Evolutionary conservation across 1,140 invertebrate genomes (phyloP), one percentile per base, ranked within the genome.

Genomic region (Pachyrhynchus sulphureomaculatus): DNA sequence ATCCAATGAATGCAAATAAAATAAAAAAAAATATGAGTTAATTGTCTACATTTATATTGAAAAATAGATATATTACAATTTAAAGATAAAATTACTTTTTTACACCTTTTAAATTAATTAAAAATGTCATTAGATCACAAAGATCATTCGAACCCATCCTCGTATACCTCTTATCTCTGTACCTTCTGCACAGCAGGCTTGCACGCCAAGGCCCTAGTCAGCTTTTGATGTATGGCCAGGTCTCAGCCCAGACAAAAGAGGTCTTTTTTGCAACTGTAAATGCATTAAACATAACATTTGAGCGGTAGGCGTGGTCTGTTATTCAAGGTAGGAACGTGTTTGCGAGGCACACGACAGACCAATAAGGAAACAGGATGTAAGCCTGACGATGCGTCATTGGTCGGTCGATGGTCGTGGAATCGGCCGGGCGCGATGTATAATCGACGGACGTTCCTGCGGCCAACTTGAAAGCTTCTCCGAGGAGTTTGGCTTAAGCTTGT

Each of bases 201-300:
- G 51, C 51, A 65, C 56, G 41, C 33, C 56, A 49, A 45, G 23
- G 41, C 36, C 57, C 44, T 51, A 58, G 55, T 36, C 34, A 32
- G 39, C 58, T 66, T 53, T 61, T 66, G 64, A 66, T 66, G 52
- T 66, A 66, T 66, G 52, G 60, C 59, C 54, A 48, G 48, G 45
- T 45, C 51, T 54, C 34, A 56, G 64, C 57, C 61, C 64, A 70
- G 68, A 70, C 68, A 68, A 70, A 68, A 70, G 68, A 49, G 48
- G 37, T 13, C 37, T 68, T 67, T 69, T 69, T 69, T 69, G 63
- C 62, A 53, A 56, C 54, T 62, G 65, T 65, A 68, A 68, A 69
- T 69, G 65, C 68, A 70, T 70, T 70, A 70, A 70, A 70, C 68
- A 68, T 70, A 62, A 68, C 66, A 62, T 65, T 57, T 59, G 57